These are phyloP conservation scores for Arrhopalites spinosus DNA, from an alignment of 2,888 invertebrate genomes.

Conservation along the genomic window DNA sequence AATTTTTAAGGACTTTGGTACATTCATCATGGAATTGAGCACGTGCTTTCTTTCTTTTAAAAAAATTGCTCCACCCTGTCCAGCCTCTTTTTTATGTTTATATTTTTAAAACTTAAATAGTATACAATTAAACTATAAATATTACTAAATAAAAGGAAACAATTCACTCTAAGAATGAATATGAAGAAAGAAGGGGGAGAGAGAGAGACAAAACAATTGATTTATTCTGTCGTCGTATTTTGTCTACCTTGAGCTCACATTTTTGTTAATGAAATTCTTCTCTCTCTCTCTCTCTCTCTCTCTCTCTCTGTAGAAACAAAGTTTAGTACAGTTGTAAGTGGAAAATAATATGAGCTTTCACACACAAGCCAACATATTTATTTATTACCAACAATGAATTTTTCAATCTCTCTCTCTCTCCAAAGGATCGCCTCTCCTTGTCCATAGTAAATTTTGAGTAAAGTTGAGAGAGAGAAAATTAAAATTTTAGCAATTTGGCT, in stretches of 20 bases:
- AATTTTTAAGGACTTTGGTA: no score
- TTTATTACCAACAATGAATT: not conserved
- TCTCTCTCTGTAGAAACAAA: not conserved
- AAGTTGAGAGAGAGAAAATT: not conserved
- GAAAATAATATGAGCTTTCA: no score
- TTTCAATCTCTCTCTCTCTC: not conserved
- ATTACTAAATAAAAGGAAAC: no score
- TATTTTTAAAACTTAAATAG: not conserved
- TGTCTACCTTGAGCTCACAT: no score
- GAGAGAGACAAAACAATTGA: no score
- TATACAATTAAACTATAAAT: not conserved
- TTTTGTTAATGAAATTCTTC: no score
- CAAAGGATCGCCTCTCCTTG: not conserved
- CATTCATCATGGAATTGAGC: no score
- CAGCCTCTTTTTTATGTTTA: not conserved
- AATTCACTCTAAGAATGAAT: no score
- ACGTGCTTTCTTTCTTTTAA: not conserved
- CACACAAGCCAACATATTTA: not conserved
- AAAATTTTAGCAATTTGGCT: conserved; percentile 1
- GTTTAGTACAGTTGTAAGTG: not conserved
- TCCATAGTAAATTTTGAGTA: not conserved
- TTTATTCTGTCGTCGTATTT: no score
- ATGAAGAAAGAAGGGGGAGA: no score
- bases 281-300: not conserved
- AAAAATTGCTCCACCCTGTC: conserved; percentile 8